phyloP scores from a whole-genome alignment of 2,113 vertebrate genomes.

The Eublepharis macularius region DNA sequence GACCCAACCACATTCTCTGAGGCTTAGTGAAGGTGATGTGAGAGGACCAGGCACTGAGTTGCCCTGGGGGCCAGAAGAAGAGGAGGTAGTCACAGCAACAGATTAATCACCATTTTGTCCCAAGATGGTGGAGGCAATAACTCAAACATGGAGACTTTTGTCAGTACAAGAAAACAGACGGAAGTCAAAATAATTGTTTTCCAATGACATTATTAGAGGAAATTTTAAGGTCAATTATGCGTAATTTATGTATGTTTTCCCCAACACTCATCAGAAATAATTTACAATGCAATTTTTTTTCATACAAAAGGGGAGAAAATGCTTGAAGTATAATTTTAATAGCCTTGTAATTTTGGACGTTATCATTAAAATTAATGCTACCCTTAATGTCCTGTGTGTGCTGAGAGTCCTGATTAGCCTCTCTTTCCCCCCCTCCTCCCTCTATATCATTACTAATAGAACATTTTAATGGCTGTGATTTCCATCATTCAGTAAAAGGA shows the following conservation, averaged over 20 bases:
- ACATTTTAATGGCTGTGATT: constrained; percentile 77
- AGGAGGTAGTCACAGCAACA: neutral
- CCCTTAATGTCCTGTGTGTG: constrained; percentile 65
- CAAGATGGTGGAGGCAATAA: neutral
- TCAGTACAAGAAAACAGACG: neutral
- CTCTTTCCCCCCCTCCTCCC: neutral
- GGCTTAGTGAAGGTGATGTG: no score
- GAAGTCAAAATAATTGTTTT: neutral
- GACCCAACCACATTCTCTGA: no score
- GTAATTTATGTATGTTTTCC: constrained; percentile 66
- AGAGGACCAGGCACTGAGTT: no score
- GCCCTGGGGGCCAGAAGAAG: no score
- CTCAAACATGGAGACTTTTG: neutral
- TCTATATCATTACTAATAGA: constrained; percentile 77
- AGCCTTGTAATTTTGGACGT: constrained; percentile 68
- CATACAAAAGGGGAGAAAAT: neutral
- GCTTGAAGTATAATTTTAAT: constrained; percentile 70
- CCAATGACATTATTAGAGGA: constrained; percentile 16
- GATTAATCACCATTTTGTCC: no score
- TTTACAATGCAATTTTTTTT: constrained; percentile 39
- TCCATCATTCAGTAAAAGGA: constrained; percentile 70
- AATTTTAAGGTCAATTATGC: constrained; percentile 58
- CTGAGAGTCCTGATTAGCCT: constrained; percentile 63
- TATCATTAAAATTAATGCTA: constrained; percentile 77
- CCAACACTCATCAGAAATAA: constrained; percentile 61